These are phyloP conservation scores for Tragelaphus scriptus DNA, from an alignment of 2,113 vertebrate genomes.

Conservation along the genomic window DNA sequence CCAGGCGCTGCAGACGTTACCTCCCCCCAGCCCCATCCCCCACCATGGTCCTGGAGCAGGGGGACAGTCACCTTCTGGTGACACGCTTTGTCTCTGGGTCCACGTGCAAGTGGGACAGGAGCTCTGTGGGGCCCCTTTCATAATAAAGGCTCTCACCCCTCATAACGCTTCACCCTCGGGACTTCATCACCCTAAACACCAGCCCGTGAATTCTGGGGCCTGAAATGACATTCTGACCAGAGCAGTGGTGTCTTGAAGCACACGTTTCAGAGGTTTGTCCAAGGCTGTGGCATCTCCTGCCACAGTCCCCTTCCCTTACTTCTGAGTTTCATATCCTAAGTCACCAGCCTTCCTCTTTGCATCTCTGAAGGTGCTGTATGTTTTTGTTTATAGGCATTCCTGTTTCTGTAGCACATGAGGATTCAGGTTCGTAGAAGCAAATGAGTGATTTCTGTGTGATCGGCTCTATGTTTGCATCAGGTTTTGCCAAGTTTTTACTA, in stretches of 20 bases:
- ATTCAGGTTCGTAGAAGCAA: slow-evolving; percentile 83
- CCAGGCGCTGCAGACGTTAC: accelerated
- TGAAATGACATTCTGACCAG: background rate
- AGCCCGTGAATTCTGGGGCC: background rate
- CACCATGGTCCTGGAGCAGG: accelerated
- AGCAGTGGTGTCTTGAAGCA: background rate
- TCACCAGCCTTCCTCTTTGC: accelerated
- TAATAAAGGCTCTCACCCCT: background rate
- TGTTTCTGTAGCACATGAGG: slow-evolving; percentile 71
- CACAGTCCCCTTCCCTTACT: background rate
- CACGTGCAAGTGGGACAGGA: accelerated
- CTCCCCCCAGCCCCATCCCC: too few species aligned
- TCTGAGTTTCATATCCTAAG: background rate
- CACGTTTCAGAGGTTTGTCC: background rate
- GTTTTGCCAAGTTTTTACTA: slow-evolving; percentile 14
- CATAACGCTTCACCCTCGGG: background rate
- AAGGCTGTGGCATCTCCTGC: background rate
- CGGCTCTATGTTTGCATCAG: background rate
- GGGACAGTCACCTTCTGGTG: background rate
- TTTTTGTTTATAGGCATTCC: slow-evolving; percentile 62
- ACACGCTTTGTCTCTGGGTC: background rate
- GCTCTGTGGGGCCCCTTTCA: too few species aligned
- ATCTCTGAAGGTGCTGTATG: slow-evolving; percentile 63
- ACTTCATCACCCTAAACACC: background rate
- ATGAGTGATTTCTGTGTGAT: background rate